A percentile compares a stretch with the other conserved stretches of the same genome.
These are phyloP conservation scores for Macrocentrus cingulum DNA, from an alignment of 1,140 invertebrate species.

Conservation along the genomic window DNA sequence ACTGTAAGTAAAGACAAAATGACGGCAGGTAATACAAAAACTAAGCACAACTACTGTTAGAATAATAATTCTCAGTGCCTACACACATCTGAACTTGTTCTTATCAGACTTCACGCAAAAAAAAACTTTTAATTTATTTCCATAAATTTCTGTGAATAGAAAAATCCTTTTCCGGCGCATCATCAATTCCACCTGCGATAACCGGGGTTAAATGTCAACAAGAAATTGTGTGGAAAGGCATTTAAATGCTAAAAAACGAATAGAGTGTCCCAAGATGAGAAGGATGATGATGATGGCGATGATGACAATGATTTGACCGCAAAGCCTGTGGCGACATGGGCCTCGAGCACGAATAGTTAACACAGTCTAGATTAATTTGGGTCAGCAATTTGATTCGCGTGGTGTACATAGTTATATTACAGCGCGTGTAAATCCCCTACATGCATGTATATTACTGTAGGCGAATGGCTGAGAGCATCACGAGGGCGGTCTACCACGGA, in stretches of 20 bases:
- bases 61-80: no score
- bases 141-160: no score
- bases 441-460: not conserved
- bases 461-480: not conserved
- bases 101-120: no score
- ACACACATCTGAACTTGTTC: no score
- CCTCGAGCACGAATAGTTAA: slow-evolving; percentile 33
- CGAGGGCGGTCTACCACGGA: slow-evolving; percentile 26
- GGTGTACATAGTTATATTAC: slow-evolving; percentile 25
- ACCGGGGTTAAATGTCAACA: no score
- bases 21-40: no score
- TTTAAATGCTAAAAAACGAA: not conserved
- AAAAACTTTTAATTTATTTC: no score
- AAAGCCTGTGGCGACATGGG: slow-evolving; percentile 26
- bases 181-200: no score
- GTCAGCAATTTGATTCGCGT: slow-evolving; percentile 34
- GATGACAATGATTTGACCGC: slow-evolving; percentile 2
- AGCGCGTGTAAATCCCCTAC: slow-evolving; percentile 5
- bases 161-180: no score
- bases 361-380: slow-evolving; percentile 35
- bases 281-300: not conserved
- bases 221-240: not conserved
- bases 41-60: no score
- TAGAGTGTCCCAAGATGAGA: not conserved
- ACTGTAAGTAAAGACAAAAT: no score